Evolutionary conservation across 2,888 invertebrate genomes (phyloP), one percentile per base, ranked within the genome.

Genomic region (Lepetodrilus schrolli): DNA sequence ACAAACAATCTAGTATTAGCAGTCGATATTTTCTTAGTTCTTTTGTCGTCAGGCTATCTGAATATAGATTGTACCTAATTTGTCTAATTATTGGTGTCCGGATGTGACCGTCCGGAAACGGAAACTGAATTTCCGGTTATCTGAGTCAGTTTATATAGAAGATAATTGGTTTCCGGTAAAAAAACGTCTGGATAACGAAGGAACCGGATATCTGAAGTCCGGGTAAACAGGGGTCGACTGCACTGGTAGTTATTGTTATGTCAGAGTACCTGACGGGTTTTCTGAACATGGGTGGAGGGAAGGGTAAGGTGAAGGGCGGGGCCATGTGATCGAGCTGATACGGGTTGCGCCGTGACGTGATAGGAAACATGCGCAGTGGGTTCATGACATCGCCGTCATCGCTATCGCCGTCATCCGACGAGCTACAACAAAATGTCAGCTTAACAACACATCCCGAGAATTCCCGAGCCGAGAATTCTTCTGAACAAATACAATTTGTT

Each of bases 241-340:
- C 4, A 26, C 2, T 13, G 2, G 20, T 13, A 13, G 20, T 13
- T n/a, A n/a, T n/a, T n/a, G n/a, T n/a, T n/a, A n/a, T 3, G 20
- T 20, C 49, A 8, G n/a, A 10, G 17, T 49, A 21, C 34, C 70
- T 70, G 70, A 36, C 26, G 21, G 48, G 30, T 26, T 49, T 48
- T 49, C 48, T n/a, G 70, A 34, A 49, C n/a, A 36, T 36, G 38
- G 76, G 74, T 0, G 74, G 74, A 38, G 75, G 73, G 13, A 74
- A 74, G 30, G 74, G 75, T 20, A 70, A 78, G 51, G 47, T 51
- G 23, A 69, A 58, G 38, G 74, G 48, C 30, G 72, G 23, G 38
- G 73, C 36, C 48, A 78, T 34, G 49, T 76, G 74, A 26, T 72
- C 72, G 13, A 75, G 70, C 36, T 76, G 72, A 69, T 80, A 82